These are phyloP conservation scores for Pituophis catenifer DNA, from an alignment of 2,113 vertebrate genomes.

Conservation along the genomic window DNA sequence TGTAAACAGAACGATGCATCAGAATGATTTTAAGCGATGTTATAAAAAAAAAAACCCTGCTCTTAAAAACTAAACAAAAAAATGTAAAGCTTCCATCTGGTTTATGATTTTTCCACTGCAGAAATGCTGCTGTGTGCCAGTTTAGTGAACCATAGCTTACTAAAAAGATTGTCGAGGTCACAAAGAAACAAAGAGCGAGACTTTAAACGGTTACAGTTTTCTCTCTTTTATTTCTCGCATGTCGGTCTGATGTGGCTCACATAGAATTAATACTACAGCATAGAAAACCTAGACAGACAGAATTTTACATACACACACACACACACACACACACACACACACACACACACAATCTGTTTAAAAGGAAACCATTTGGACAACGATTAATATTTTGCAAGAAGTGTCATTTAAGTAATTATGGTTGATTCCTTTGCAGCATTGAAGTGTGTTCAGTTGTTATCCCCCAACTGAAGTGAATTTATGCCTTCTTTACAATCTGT, in stretches of 20 bases:
- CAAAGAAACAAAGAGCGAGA: conserved; percentile 70
- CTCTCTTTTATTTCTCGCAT: conserved; percentile 49
- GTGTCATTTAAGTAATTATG: conserved; percentile 45
- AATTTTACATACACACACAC: too few relatives aligned
- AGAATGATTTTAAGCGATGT: conserved; percentile 80
- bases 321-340: too few relatives aligned
- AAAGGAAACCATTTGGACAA: conserved; percentile 34
- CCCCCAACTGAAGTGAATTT: conserved; percentile 27
- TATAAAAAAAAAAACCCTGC: conserved; percentile 81
- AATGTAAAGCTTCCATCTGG: conserved; percentile 88
- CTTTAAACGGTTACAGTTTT: conserved; percentile 65
- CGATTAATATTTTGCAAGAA: conserved; percentile 34
- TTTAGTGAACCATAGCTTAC: conserved; percentile 81
- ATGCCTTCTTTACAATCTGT: conserved; percentile 37
- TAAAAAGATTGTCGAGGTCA: conserved; percentile 83
- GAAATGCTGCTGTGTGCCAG: conserved; percentile 81
- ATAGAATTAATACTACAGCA: conserved; percentile 44
- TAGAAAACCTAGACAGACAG: conserved; percentile 32
- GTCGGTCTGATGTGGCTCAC: conserved; percentile 58
- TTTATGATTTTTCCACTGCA: conserved; percentile 83
- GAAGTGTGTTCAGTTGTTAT: conserved; percentile 36
- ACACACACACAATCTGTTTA: conserved; percentile 52
- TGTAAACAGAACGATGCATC: conserved; percentile 80
- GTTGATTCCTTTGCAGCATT: conserved; percentile 39
- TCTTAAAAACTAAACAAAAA: conserved; percentile 83